A percentile compares a stretch with the other conserved stretches of the same genome.
These are phyloP conservation scores for Cyclophora punctaria DNA, from an alignment of 2,888 invertebrate species.

Conservation along the genomic window DNA sequence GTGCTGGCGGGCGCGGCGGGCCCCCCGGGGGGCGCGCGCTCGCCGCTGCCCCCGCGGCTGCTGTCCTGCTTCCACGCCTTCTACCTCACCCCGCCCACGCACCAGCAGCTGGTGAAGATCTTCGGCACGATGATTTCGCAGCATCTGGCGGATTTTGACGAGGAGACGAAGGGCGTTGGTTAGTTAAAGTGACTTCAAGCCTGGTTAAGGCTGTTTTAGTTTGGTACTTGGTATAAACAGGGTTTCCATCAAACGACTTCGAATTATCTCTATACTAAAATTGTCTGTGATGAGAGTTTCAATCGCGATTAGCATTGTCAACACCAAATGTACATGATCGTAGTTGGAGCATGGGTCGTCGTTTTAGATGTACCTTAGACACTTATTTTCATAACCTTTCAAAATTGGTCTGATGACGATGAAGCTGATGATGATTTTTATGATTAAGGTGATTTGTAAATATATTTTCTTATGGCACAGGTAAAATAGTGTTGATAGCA, in stretches of 20 bases:
- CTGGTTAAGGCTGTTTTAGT: not conserved
- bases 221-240: no score
- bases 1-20: slow-evolving; percentile 88
- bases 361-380: no score
- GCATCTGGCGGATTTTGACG: slow-evolving; percentile 84
- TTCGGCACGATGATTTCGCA: slow-evolving; percentile 90
- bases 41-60: slow-evolving; percentile 84
- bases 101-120: slow-evolving; percentile 84
- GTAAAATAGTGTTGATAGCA: slow-evolving; percentile 80
- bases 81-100: slow-evolving; percentile 77
- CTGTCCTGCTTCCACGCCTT: slow-evolving; percentile 90
- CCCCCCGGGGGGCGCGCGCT: slow-evolving; percentile 90
- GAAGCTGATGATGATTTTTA: no score
- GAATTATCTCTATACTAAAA: no score
- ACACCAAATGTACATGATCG: no score
- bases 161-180: slow-evolving; percentile 85
- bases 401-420: no score
- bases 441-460: not conserved
- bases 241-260: no score
- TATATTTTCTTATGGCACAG: slow-evolving; percentile 35
- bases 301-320: no score
- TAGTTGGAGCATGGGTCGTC: no score
- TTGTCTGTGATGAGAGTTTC: no score
- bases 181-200: slow-evolving; percentile 12
- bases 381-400: no score